These are phyloP conservation scores for Notocelia uddmanniana DNA, from an alignment of 2,888 invertebrate species.

Conservation along the genomic window DNA sequence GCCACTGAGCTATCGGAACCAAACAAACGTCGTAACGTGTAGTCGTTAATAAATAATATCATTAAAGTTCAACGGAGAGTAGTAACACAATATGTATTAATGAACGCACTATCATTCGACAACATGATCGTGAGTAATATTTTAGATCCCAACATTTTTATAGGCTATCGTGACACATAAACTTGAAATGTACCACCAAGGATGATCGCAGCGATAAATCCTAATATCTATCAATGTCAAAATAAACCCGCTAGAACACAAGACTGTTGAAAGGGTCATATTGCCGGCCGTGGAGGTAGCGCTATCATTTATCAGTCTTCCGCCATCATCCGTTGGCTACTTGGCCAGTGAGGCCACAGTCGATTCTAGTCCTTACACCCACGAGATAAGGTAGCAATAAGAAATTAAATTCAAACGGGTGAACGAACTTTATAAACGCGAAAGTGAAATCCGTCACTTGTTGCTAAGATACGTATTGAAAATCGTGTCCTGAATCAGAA, in stretches of 20 bases:
- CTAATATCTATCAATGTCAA: constrained; percentile 40
- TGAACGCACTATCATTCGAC: neutral
- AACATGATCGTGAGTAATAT: constrained; percentile 2
- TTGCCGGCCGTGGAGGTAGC: constrained; percentile 49
- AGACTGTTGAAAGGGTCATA: constrained; percentile 30
- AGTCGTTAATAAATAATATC: too few species aligned
- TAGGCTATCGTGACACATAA: constrained; percentile 1
- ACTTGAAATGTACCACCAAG: constrained; percentile 12
- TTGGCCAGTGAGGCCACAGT: constrained; percentile 46
- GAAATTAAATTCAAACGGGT: constrained; percentile 58
- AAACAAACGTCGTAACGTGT: too few species aligned
- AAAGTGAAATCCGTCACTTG: constrained; percentile 79
- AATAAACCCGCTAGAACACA: constrained; percentile 27
- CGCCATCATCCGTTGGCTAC: constrained; percentile 50
- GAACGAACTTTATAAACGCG: constrained; percentile 64
- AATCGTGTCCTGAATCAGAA: constrained; percentile 60
- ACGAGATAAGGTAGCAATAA: constrained; percentile 43
- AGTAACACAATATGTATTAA: neutral
- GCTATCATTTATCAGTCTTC: constrained; percentile 56
- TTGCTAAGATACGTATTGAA: constrained; percentile 65
- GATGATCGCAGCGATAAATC: constrained; percentile 27
- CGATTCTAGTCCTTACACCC: constrained; percentile 43
- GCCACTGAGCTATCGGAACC: too few species aligned
- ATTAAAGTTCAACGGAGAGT: neutral
- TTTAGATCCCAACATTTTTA: constrained; percentile 2